Conservation (phyloP, 2,888 invertebrate species). For the Drosophila setosimentum region DNA sequence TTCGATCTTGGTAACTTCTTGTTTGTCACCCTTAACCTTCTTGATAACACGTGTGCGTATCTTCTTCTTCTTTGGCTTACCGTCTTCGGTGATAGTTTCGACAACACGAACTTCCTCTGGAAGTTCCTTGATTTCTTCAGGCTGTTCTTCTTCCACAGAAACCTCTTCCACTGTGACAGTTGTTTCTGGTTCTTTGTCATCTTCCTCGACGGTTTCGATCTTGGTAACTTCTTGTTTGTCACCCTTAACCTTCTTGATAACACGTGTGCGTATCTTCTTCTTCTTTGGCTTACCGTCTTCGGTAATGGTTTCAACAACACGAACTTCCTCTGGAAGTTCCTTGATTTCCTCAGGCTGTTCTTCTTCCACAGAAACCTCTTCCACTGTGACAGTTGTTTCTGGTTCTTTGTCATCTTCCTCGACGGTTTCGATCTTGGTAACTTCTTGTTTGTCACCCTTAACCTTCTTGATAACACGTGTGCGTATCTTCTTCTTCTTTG, state of each 20-base stretch:
- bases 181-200: conserved; percentile 31
- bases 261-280: conserved; percentile 44
- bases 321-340: conserved; percentile 39
- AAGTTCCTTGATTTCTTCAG: conserved; percentile 28
- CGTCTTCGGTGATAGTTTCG: conserved; percentile 25
- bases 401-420: conserved; percentile 44
- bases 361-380: conserved; percentile 23
- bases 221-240: conserved; percentile 40
- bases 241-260: conserved; percentile 39
- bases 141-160: conserved; percentile 7
- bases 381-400: conserved; percentile 38
- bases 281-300: conserved; percentile 41
- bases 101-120: conserved; percentile 35
- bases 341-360: conserved; percentile 22
- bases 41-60: conserved; percentile 38
- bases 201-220: conserved; percentile 40
- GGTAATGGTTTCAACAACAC: conserved; percentile 20
- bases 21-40: conserved; percentile 43
- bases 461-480: conserved; percentile 45
- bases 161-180: conserved; percentile 29
- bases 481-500: conserved; percentile 45
- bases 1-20: conserved; percentile 47
- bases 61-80: conserved; percentile 37
- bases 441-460: conserved; percentile 44
- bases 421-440: conserved; percentile 45